Conservation (phyloP, 2,113 vertebrate species). For the Struthio camelus region DNA sequence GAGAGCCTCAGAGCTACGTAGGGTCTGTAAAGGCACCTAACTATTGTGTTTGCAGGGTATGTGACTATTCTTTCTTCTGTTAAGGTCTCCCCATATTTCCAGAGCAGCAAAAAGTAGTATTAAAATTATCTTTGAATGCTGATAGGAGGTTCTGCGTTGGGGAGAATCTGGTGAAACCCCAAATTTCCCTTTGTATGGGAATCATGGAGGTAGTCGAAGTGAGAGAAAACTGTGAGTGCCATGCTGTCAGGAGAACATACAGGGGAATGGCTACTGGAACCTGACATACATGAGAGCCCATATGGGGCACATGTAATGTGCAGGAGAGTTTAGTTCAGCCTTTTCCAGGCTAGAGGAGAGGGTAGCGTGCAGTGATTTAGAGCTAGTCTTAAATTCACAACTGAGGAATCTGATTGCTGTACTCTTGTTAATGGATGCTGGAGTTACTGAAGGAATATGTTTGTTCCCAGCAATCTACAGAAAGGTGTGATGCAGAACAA, state of each 20-base stretch:
- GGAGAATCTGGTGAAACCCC: neutral
- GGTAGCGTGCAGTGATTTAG: neutral
- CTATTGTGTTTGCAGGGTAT: neutral
- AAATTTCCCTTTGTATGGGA: neutral
- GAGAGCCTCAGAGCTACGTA: neutral
- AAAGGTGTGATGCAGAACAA: neutral
- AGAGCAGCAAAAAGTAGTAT: neutral
- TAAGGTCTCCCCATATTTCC: neutral
- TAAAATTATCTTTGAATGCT: neutral
- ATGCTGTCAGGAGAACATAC: neutral
- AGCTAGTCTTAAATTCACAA: neutral
- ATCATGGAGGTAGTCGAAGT: accelerated
- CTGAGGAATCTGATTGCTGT: neutral
- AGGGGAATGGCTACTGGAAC: neutral
- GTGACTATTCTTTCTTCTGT: neutral
- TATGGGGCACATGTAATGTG: too few species aligned
- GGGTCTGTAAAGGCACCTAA: neutral
- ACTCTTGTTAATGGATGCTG: neutral
- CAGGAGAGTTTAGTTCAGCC: neutral
- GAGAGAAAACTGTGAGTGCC: neutral
- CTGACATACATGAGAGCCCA: neutral
- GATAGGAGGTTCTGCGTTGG: neutral
- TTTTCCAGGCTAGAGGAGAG: neutral
- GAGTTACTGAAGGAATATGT: neutral
- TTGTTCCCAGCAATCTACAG: neutral